Conservation (phyloP, 2,888 invertebrate genomes). For the Drosophila falleni region DNA sequence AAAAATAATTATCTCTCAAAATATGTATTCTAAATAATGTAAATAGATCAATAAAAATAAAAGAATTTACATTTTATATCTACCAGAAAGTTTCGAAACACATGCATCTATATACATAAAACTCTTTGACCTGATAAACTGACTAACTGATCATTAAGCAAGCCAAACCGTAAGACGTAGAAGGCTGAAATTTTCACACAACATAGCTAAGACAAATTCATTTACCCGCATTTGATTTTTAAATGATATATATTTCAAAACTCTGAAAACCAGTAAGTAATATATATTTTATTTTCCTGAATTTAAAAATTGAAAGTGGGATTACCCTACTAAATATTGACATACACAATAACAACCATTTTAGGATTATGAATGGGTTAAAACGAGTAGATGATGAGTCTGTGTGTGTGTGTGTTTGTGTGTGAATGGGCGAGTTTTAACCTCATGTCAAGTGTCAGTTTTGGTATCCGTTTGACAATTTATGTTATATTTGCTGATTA, state of each 20-base stretch:
- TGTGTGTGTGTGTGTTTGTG: slow-evolving; percentile 2
- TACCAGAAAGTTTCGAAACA: too few relatives aligned
- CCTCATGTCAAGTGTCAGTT: slow-evolving; percentile 30
- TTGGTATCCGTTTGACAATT: slow-evolving; percentile 35
- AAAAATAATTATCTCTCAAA: not conserved
- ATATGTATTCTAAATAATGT: not conserved
- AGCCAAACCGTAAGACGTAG: too few relatives aligned
- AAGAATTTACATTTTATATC: not conserved
- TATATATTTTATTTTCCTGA: too few relatives aligned
- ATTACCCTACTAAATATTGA: not conserved
- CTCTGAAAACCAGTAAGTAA: too few relatives aligned
- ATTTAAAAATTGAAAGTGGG: not conserved
- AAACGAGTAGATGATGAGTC: not conserved
- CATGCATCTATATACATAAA: too few relatives aligned
- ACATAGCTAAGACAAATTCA: too few relatives aligned
- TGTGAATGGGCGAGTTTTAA: slow-evolving; percentile 1
- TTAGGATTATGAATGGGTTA: slow-evolving; percentile 6
- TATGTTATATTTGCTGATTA: slow-evolving; percentile 30
- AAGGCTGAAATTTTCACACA: too few relatives aligned
- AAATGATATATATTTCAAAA: too few relatives aligned
- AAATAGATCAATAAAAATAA: not conserved
- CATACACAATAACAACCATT: slow-evolving; percentile 1
- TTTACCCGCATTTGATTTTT: too few relatives aligned
- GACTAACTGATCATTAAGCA: too few relatives aligned
- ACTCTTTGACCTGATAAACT: too few relatives aligned